phyloP scores from a whole-genome alignment of 2,888 invertebrate species.

The Drosophila vallismaia region DNA sequence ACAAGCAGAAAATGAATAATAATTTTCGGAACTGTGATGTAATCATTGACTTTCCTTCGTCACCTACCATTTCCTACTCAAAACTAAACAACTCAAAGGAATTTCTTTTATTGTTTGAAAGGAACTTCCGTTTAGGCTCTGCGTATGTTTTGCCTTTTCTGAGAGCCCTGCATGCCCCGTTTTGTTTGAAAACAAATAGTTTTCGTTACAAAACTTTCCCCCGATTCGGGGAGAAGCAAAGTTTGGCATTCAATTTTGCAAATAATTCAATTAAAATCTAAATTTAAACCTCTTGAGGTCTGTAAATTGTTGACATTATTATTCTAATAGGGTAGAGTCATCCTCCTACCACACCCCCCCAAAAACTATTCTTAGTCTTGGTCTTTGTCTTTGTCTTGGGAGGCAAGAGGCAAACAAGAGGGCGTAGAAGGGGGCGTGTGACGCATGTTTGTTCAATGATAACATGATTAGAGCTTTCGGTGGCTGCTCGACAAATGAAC shows the following conservation, averaged over 20 bases:
- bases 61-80: no score
- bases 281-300: not conserved
- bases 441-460: constrained; percentile 44
- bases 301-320: not conserved
- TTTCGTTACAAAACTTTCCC: constrained; percentile 1
- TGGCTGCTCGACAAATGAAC: constrained; percentile 25
- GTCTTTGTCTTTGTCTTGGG: constrained; percentile 14
- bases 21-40: no score
- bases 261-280: not conserved
- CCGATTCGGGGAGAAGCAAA: not conserved
- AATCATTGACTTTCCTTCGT: no score
- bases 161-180: constrained; percentile 22
- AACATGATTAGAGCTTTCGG: constrained; percentile 54
- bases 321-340: not conserved
- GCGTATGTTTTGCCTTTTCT: constrained; percentile 38
- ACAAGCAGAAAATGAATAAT: not conserved
- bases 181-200: not conserved
- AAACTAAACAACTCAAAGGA: not conserved
- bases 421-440: constrained; percentile 25
- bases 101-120: constrained; percentile 2
- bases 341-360: not conserved
- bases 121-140: constrained; percentile 27
- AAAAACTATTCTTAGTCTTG: not conserved
- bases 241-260: not conserved
- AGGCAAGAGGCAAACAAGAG: constrained; percentile 8